Base-by-base conservation (phyloP, 1,140 invertebrate species). In the Ridgeia piscesae region DNA sequence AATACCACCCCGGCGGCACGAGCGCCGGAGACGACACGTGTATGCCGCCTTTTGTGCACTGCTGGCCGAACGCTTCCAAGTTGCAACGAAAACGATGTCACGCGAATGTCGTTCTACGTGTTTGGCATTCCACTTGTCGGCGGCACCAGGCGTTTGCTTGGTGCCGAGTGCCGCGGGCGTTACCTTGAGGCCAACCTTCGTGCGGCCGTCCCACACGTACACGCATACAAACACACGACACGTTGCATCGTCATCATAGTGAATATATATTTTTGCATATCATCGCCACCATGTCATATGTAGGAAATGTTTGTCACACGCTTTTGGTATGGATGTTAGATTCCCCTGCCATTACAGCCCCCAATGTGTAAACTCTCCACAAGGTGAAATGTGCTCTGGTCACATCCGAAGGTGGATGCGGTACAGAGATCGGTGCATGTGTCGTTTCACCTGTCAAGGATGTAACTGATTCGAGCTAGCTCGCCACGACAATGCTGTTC, bases 221-320 rank as follows among this genome's bases (percentile, higher is more conserved):
- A 77, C 58, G 27, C 58, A 77, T 31, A 77, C 58, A 77, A 17
- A 77, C 14, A 77, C 58, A 2, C 58, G 27, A 17, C 17, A 77
- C 58, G 58, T 77, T 21, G 58, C 58, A 77, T 77, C 27, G 58
- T 77, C 58, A 77, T 77, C 58, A 77, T 77, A 77, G 58, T 77
- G 58, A 77, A 77, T 77, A 77, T 77, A 77, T 77, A 77, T 77
- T 77, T 77, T 77, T 77, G 58, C 58, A 77, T 77, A 77, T 77
- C 58, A 77, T 77, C 58, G 58, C 58, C 58, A 77, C 58, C 58
- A 77, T 77, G 58, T 77, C 4, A 77, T 77, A 77, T 77, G 58
- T 77, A 77, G 58, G 58, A 77, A 77, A 77, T 77, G 58, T 77
- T 77, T 77, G 27, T 77, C 27, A 77, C 58, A 77, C 58, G 27